Evolutionary conservation across 2,113 vertebrate species (phyloP), one percentile per base, ranked within the genome.

Genomic region (Osmerus mordax): DNA sequence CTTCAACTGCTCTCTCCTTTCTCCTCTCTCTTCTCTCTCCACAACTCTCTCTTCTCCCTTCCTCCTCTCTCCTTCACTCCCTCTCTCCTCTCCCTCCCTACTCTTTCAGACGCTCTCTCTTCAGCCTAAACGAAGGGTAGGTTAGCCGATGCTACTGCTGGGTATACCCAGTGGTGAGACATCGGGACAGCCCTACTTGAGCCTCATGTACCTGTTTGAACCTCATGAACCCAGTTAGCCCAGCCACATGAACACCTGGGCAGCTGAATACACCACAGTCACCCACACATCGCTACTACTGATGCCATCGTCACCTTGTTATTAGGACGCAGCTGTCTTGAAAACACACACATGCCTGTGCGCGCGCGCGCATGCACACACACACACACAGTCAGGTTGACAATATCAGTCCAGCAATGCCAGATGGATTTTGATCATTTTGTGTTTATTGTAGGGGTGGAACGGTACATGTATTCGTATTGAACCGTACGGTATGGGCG

Each of bases 261-360:
- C 62, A 36, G 25, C 28, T 32, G 62, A 29, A 16, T 29, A 32
- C 28, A 32, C 62, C 29, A 63, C 13, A 14, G 52, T 74, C 62
- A 21, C 3, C 32, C 53, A 19, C 13, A 18, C n/a, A 11, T 47
- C 41, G 21, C 78, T 41, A 55, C 2, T 69, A 21, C 25, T 68
- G n/a, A 73, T 55, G 11, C 51, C 12, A 3, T 69, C 71, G 71
- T 47, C 65, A 69, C 62, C 63, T 81, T 9, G 2, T 76, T 47
- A 62, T 19, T 59, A 23, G 18, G 9, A 0, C 5, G 15, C 73
- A 82, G 73, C 67, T 58, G 73, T 63, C 53, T 36, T 36, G 32
- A 36, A 7, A 36, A 36, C 32, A 7, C 32, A 41, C 32, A 41
- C 32, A 3, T 25, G 0, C 23, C 3, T 41, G 9, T 2, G 73